These are phyloP conservation scores for Platysteira castanea DNA, from an alignment of 2,113 vertebrate species.

Conservation along the genomic window DNA sequence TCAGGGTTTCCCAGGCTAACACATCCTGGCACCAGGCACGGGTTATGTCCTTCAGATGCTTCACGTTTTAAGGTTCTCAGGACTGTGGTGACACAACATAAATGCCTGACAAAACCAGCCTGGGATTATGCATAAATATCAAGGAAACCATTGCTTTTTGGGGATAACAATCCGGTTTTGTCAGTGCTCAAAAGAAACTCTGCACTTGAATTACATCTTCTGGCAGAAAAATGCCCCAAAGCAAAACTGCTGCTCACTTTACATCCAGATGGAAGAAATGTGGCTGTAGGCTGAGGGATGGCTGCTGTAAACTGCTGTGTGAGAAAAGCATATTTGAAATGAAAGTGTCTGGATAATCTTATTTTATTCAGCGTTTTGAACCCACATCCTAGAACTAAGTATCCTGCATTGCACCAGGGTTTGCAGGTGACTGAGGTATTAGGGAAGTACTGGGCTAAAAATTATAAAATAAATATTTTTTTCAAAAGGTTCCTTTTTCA, in stretches of 20 bases:
- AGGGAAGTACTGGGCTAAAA: not conserved
- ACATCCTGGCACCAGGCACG: not conserved
- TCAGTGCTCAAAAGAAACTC: not conserved
- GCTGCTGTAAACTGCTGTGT: not conserved
- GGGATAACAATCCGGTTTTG: not conserved
- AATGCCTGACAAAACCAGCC: not conserved
- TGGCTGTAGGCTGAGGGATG: not conserved
- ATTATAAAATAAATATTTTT: not conserved
- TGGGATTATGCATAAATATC: not conserved
- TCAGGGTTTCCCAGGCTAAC: not conserved
- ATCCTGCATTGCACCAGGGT: not conserved
- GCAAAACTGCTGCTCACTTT: not conserved
- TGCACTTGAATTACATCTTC: not conserved
- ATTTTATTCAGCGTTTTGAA: not conserved
- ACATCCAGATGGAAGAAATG: not conserved
- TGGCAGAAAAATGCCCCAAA: not conserved
- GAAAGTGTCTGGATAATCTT: not conserved
- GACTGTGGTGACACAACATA: not conserved
- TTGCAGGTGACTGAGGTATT: not conserved
- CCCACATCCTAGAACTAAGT: not conserved
- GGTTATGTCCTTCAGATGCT: not conserved
- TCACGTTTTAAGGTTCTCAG: not conserved
- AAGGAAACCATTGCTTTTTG: not conserved
- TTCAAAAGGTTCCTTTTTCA: accelerated
- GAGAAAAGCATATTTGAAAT: not conserved